A percentile compares a stretch with the other conserved stretches of the same genome.
These are phyloP conservation scores for Proctacanthus coquilletti DNA, from an alignment of 1,140 invertebrate species.

Conservation along the genomic window DNA sequence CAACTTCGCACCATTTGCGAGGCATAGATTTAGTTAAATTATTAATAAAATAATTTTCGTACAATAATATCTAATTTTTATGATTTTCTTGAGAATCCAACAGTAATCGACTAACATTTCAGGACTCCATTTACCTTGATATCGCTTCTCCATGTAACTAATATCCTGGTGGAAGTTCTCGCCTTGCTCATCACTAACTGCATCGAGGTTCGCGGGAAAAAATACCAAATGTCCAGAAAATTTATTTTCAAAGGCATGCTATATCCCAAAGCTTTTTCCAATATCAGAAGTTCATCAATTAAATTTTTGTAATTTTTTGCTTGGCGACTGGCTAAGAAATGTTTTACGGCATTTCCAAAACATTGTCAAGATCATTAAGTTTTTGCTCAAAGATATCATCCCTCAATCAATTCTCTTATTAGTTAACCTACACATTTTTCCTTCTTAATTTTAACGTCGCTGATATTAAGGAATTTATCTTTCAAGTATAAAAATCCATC, in stretches of 20 bases:
- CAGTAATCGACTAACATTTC: constrained; percentile 15
- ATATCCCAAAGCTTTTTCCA: constrained; percentile 7
- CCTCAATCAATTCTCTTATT: no score
- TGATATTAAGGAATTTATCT: no score
- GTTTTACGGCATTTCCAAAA: constrained; percentile 6
- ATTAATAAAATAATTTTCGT: no score
- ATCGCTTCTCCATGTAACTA: constrained; percentile 13
- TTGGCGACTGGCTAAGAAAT: constrained; percentile 8
- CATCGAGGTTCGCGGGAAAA: constrained; percentile 22
- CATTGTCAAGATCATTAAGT: no score
- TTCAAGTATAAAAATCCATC: no score
- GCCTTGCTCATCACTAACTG: constrained; percentile 21
- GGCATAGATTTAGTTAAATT: no score
- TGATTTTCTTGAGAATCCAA: constrained; percentile 7
- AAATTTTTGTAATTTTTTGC: constrained; percentile 9
- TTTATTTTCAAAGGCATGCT: constrained; percentile 9
- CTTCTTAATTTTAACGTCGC: no score
- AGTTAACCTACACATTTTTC: no score
- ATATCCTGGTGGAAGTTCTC: constrained; percentile 21
- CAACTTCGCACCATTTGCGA: no score
- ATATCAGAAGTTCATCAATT: no score
- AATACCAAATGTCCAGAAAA: constrained; percentile 13
- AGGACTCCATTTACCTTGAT: constrained; percentile 17
- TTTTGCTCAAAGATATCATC: no score
- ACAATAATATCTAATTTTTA: no score